A percentile compares a stretch with the other conserved stretches of the same genome.
These are phyloP conservation scores for Pleuronectes platessa DNA, from an alignment of 2,113 vertebrate species.

Conservation along the genomic window DNA sequence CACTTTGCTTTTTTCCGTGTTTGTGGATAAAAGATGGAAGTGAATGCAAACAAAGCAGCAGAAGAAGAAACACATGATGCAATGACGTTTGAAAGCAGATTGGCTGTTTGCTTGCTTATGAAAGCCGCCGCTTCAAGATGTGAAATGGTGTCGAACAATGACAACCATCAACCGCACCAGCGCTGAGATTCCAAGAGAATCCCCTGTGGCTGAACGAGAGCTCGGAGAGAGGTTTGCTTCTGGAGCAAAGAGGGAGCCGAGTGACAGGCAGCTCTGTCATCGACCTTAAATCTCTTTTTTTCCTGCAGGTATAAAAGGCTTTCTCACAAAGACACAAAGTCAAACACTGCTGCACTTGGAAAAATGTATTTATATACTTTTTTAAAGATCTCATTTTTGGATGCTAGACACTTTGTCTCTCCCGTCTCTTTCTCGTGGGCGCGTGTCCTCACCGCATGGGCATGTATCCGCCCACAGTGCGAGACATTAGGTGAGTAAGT, in stretches of 20 bases:
- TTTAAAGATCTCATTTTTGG: neutral
- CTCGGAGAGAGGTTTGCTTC: constrained; percentile 21
- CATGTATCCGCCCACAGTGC: constrained; percentile 21
- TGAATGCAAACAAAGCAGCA: neutral
- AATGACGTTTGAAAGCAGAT: constrained; percentile 17
- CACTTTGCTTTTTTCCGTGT: constrained; percentile 3
- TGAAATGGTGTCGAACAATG: constrained; percentile 66
- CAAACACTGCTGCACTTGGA: neutral
- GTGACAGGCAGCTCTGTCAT: constrained; percentile 30
- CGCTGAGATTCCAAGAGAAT: constrained; percentile 38
- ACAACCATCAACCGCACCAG: constrained; percentile 52
- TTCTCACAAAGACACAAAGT: constrained; percentile 8
- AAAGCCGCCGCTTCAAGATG: constrained; percentile 39
- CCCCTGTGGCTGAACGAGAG: constrained; percentile 40
- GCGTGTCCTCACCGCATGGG: neutral
- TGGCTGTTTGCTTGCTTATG: constrained; percentile 57
- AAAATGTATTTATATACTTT: neutral
- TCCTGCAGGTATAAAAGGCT: neutral
- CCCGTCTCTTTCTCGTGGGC: neutral
- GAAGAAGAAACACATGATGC: constrained; percentile 12
- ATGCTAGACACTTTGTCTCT: constrained; percentile 6
- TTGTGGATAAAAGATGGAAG: constrained; percentile 38
- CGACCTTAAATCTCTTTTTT: constrained; percentile 20
- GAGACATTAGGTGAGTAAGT: constrained; percentile 42
- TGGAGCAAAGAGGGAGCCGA: constrained; percentile 10